phyloP scores from a whole-genome alignment of 35 echinoderm and acorn worm genomes.

The Eucidaris tribuloides region DNA sequence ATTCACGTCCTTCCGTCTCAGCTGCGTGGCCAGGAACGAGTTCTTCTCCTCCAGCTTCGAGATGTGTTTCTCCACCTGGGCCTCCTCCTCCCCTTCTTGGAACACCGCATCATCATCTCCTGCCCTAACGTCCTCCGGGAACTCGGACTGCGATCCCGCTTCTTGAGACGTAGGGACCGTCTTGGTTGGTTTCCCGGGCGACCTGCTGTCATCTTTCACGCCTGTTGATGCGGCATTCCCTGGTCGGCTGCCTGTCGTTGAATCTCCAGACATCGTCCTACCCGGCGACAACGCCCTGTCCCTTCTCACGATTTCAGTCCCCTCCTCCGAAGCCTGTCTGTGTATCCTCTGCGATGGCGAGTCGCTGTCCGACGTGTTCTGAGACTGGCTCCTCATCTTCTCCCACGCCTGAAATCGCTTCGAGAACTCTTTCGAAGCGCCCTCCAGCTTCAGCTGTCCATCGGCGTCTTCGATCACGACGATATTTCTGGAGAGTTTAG shows the following conservation, averaged over 20 bases:
- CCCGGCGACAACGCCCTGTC: not conserved
- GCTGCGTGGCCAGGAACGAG: slow-evolving; percentile 76
- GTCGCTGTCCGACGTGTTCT: slow-evolving; percentile 21
- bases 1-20: slow-evolving; percentile 81
- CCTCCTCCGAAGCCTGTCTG: not conserved
- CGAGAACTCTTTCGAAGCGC: slow-evolving; percentile 75
- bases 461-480: slow-evolving; percentile 70
- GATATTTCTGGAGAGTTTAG: slow-evolving; percentile 22
- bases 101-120: not conserved
- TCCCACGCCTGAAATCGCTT: slow-evolving; percentile 83
- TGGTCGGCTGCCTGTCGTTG: not conserved
- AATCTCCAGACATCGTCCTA: slow-evolving; percentile 3
- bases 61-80: slow-evolving; percentile 38
- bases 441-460: slow-evolving; percentile 75
- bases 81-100: not conserved
- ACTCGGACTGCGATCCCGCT: slow-evolving; percentile 62
- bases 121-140: slow-evolving; percentile 10
- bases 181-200: not conserved
- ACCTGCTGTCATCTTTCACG: not conserved
- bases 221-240: not conserved
- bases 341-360: not conserved
- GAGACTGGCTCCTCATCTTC: slow-evolving; percentile 59
- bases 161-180: slow-evolving; percentile 6
- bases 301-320: not conserved
- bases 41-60: slow-evolving; percentile 67